Conservation (phyloP, 2,888 invertebrate species). For the Hypercompe scribonia region DNA sequence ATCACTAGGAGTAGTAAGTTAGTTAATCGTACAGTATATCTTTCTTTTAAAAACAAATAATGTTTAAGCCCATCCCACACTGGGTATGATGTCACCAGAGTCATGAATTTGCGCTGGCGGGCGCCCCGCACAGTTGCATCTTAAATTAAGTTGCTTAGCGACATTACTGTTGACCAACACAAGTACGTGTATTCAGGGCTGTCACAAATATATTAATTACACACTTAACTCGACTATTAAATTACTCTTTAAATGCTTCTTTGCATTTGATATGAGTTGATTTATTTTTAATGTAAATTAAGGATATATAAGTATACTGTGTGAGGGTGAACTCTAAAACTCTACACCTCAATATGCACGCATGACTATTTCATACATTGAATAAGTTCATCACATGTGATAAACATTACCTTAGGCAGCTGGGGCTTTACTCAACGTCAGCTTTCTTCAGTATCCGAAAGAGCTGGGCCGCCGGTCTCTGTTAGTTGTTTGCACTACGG, state of each 20-base stretch:
- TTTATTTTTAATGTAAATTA: neutral
- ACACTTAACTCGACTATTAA: neutral
- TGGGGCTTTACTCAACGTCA: neutral
- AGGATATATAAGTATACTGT: neutral
- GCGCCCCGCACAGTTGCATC: conserved; percentile 44
- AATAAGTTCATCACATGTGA: neutral
- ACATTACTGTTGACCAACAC: conserved; percentile 42
- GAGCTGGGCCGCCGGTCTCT: neutral
- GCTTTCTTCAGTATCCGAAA: neutral
- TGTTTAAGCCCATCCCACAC: conserved; percentile 7
- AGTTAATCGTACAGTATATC: neutral
- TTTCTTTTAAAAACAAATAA: neutral
- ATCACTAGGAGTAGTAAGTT: too few species aligned
- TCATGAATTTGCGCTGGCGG: conserved; percentile 40
- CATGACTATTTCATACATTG: neutral
- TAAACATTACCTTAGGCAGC: neutral
- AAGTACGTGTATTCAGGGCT: conserved; percentile 34
- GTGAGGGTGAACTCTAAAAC: neutral
- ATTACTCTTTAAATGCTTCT: neutral
- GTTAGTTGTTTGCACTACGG: neutral
- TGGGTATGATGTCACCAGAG: conserved; percentile 41
- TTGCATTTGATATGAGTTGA: neutral
- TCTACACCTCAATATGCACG: neutral
- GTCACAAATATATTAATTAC: conserved; percentile 19
- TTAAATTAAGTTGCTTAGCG: conserved; percentile 49